A percentile compares a stretch with the other conserved stretches of the same genome.
These are phyloP conservation scores for Aleiodes leptofemur DNA, from an alignment of 2,888 invertebrate species.

Conservation along the genomic window DNA sequence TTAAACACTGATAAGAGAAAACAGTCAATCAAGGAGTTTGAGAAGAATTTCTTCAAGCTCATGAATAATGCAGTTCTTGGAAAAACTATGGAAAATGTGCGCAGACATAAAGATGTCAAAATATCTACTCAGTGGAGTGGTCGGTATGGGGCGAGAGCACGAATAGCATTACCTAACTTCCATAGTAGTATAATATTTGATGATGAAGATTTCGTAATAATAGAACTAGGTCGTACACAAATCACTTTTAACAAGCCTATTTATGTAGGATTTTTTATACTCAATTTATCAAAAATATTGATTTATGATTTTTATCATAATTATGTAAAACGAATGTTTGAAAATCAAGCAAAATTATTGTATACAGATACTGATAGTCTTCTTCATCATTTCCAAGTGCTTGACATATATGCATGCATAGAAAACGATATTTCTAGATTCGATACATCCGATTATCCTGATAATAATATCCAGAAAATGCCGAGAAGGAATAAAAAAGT, in stretches of 20 bases:
- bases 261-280: constrained; percentile 68
- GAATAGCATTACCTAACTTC: constrained; percentile 64
- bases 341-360: no score
- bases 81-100: constrained; percentile 69
- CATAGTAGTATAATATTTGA: constrained; percentile 62
- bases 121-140: constrained; percentile 65
- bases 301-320: no score
- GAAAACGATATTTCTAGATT: constrained; percentile 61
- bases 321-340: no score
- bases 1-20: constrained; percentile 46
- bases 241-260: constrained; percentile 69
- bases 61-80: constrained; percentile 44
- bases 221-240: constrained; percentile 62
- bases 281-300: constrained; percentile 70
- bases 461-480: constrained; percentile 61
- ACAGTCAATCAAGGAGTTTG: constrained; percentile 64
- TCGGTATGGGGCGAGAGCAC: constrained; percentile 63
- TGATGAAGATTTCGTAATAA: constrained; percentile 61
- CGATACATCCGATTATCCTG: constrained; percentile 52
- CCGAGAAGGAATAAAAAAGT: constrained; percentile 61
- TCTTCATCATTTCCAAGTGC: constrained; percentile 63
- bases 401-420: constrained; percentile 66
- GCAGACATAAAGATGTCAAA: constrained; percentile 65
- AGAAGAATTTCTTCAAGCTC: constrained; percentile 50
- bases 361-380: constrained; percentile 59